Percentiles rank a stretch among this genome's conserved stretches.
These are phyloP conservation scores for Drosophila emarginata DNA, from an alignment of 2,888 invertebrate species.

Conservation along the genomic window DNA sequence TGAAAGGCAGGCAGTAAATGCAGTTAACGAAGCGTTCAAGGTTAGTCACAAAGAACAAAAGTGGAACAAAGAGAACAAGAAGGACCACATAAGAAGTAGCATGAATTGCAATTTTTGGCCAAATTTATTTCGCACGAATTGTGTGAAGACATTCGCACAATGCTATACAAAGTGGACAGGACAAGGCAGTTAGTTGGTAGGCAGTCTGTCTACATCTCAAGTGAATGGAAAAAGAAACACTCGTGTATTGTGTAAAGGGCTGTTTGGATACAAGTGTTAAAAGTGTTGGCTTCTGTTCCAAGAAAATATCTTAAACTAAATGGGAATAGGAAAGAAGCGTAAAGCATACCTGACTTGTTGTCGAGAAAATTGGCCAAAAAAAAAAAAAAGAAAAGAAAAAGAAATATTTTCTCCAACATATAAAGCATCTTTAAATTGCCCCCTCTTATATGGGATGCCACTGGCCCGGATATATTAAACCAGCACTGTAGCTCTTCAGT, in stretches of 20 bases:
- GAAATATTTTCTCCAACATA: not conserved
- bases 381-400: not conserved
- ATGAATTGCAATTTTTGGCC: conserved; percentile 69
- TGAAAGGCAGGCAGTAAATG: conserved; percentile 51
- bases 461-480: not conserved
- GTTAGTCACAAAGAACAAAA: conserved; percentile 39
- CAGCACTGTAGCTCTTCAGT: not conserved
- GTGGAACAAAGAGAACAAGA: conserved; percentile 24
- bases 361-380: no score
- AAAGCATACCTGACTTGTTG: not conserved
- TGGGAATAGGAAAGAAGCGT: not conserved
- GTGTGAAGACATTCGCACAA: conserved; percentile 55
- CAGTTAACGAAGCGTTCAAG: conserved; percentile 75
- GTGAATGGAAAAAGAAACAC: not conserved
- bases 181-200: not conserved
- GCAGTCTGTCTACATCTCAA: not conserved
- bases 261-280: not conserved
- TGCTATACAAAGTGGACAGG: conserved; percentile 36
- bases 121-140: conserved; percentile 71
- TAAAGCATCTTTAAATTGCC: not conserved
- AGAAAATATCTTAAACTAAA: not conserved
- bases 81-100: conserved; percentile 34
- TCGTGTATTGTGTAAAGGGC: not conserved
- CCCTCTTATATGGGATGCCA: not conserved
- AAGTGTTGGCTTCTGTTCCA: not conserved